Percentiles rank a stretch among this genome's conserved stretches.
Conservation (phyloP, 2,888 invertebrate species). For the Eurytoma californica region DNA sequence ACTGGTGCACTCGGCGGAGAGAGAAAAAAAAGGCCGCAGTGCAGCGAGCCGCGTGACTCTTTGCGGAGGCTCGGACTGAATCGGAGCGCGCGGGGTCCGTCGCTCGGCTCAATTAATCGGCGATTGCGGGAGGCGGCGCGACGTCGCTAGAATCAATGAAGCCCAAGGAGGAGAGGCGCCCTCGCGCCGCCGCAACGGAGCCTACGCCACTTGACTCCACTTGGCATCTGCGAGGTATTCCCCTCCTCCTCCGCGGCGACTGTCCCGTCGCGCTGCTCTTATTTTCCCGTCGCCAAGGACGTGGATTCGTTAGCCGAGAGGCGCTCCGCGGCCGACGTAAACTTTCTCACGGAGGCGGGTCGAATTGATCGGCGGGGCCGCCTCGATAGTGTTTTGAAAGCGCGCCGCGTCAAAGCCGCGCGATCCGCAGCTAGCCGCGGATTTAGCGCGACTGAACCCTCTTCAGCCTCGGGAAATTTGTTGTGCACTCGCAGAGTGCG, state of each 20-base stretch:
- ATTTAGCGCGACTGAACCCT: too few relatives aligned
- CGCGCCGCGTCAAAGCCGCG: too few relatives aligned
- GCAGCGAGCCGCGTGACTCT: too few relatives aligned
- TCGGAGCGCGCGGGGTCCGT: background rate
- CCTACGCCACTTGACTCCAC: constrained; percentile 69
- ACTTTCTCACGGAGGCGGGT: background rate
- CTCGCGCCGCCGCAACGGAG: constrained; percentile 59
- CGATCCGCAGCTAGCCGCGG: too few relatives aligned
- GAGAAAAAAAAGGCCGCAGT: too few relatives aligned
- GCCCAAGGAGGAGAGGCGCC: constrained; percentile 6
- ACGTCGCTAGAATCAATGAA: too few relatives aligned
- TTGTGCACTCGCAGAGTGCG: too few relatives aligned
- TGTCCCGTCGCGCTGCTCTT: constrained; percentile 3
- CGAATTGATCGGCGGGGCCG: constrained; percentile 10
- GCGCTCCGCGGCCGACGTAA: background rate
- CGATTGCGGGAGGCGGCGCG: background rate
- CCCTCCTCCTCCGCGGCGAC: background rate
- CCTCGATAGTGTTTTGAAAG: too few relatives aligned
- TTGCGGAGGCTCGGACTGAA: constrained; percentile 1
- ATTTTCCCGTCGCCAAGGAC: constrained; percentile 20
- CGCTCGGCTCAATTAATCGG: background rate
- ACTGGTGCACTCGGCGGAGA: background rate
- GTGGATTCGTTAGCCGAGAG: constrained; percentile 18
- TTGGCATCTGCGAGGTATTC: constrained; percentile 58
- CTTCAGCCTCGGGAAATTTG: too few relatives aligned